phyloP scores from a whole-genome alignment of 2,113 vertebrate species.

The Ginglymostoma cirratum region DNA sequence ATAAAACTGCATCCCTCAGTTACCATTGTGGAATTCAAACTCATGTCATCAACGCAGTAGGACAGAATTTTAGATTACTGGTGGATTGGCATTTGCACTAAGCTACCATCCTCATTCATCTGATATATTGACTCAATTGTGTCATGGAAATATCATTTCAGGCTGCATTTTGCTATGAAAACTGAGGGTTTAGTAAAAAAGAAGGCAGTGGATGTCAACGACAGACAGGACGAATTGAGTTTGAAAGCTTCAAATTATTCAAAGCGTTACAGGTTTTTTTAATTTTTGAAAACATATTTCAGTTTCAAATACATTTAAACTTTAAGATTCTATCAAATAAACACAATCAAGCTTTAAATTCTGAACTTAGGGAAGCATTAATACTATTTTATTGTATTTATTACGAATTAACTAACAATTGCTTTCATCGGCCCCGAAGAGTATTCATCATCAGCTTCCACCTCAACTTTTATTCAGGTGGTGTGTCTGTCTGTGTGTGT shows the following conservation, averaged over 20 bases:
- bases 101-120: not conserved
- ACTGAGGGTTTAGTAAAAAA: too few species aligned
- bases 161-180: too few species aligned
- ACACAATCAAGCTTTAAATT: not conserved
- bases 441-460: not conserved
- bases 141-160: not conserved
- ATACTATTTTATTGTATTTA: not conserved
- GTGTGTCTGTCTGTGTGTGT: not conserved
- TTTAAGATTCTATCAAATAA: not conserved
- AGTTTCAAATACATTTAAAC: not conserved
- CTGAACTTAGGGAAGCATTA: too few species aligned
- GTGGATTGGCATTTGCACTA: too few species aligned
- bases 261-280: too few species aligned
- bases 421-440: not conserved
- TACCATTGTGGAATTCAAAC: too few species aligned
- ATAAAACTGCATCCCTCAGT: too few species aligned
- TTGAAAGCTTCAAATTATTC: not conserved
- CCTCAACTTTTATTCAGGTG: not conserved
- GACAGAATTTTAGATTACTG: too few species aligned
- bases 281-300: not conserved
- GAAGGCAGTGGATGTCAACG: too few species aligned
- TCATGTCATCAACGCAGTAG: too few species aligned
- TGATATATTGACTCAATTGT: not conserved
- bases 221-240: not conserved
- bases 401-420: not conserved